These are phyloP conservation scores for Galaxea fascicularis DNA, from an alignment of 92 coral and sea anemone genomes.

Conservation along the genomic window DNA sequence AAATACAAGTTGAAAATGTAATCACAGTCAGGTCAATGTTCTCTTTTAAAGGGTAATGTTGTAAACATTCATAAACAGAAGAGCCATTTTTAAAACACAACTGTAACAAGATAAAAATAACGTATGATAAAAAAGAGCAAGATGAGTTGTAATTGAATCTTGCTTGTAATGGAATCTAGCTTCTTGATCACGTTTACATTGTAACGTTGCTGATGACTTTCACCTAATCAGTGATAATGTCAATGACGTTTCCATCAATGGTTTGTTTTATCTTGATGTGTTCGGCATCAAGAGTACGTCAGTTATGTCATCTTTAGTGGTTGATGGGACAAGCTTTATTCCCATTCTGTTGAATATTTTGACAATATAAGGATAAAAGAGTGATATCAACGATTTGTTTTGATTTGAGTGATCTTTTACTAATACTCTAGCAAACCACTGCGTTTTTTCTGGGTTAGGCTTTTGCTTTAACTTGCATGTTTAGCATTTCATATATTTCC, in stretches of 20 bases:
- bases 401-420: too few relatives aligned
- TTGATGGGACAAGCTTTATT: constrained; percentile 32
- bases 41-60: constrained; percentile 46
- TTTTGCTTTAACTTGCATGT: too few relatives aligned
- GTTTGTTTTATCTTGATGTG: constrained; percentile 40
- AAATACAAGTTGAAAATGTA: too few relatives aligned
- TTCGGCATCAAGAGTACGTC: constrained; percentile 43
- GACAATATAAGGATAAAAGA: constrained; percentile 47
- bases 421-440: too few relatives aligned
- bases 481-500: too few relatives aligned
- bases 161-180: too few relatives aligned
- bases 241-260: constrained; percentile 48
- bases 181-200: constrained; percentile 40
- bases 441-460: too few relatives aligned
- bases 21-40: constrained; percentile 48
- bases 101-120: too few relatives aligned
- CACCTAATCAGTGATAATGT: constrained; percentile 37
- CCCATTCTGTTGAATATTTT: constrained; percentile 50
- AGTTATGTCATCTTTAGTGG: constrained; percentile 51
- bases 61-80: constrained; percentile 46
- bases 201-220: constrained; percentile 27
- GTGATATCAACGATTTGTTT: constrained; percentile 43
- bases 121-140: too few relatives aligned
- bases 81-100: too few relatives aligned
- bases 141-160: too few relatives aligned